Conservation (phyloP, 2,797 vertebrate species). For the Molothrus aeneus region DNA sequence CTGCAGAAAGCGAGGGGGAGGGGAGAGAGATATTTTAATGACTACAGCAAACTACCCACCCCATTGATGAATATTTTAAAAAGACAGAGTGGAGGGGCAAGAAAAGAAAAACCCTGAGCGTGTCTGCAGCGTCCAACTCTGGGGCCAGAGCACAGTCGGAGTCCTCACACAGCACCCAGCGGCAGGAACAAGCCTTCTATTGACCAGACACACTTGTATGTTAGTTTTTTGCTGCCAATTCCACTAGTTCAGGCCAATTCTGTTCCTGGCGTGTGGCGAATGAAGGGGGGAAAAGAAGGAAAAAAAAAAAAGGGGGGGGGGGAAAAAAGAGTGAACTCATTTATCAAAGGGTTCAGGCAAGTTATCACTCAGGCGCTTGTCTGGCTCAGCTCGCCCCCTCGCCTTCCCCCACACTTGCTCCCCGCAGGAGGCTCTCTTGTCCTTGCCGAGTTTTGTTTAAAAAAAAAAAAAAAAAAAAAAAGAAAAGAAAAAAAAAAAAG, state of each 20-base stretch:
- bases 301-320: not conserved
- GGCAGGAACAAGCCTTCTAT: slow-evolving; percentile 76
- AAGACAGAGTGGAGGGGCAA: not conserved
- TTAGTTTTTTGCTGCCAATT: slow-evolving; percentile 66
- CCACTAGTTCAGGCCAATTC: slow-evolving; percentile 40
- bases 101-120: not conserved
- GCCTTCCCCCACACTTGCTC: slow-evolving; percentile 17
- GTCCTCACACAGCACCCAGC: slow-evolving; percentile 87
- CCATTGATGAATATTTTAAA: slow-evolving; percentile 61
- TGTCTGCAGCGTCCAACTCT: not conserved
- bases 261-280: slow-evolving; percentile 43
- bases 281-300: not conserved
- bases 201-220: slow-evolving; percentile 66
- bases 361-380: slow-evolving; percentile 66
- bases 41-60: slow-evolving; percentile 55
- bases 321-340: slow-evolving; percentile 42
- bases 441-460: slow-evolving; percentile 25
- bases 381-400: slow-evolving; percentile 29
- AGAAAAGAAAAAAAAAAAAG: not conserved
- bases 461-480: not conserved
- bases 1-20: slow-evolving; percentile 72
- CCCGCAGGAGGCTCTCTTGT: slow-evolving; percentile 52
- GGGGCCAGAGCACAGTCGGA: slow-evolving; percentile 71
- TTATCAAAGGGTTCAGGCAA: slow-evolving; percentile 69
- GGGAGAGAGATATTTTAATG: slow-evolving; percentile 63